Percentiles rank a stretch among this genome's conserved stretches.
phyloP scores from a whole-genome alignment of 2,113 vertebrate species.

The Lepus europaeus region DNA sequence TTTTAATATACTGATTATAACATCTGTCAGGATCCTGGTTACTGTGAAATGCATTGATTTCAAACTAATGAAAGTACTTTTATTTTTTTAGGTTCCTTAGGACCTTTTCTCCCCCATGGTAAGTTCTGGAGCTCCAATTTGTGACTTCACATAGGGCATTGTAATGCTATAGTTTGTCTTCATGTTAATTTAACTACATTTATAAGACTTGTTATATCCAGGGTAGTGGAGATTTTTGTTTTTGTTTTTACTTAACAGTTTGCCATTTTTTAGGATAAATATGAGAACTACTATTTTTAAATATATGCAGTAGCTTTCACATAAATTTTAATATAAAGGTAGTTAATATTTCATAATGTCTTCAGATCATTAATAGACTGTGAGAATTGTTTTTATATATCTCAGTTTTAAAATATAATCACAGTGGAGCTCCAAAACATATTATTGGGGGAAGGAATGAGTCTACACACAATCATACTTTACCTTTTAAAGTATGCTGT shows the following conservation, averaged over 20 bases:
- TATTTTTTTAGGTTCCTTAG: constrained; percentile 86
- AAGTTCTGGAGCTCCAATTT: constrained; percentile 88
- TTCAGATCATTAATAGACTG: constrained; percentile 41
- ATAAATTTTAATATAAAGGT: constrained; percentile 60
- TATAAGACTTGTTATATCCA: constrained; percentile 62
- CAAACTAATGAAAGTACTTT: constrained; percentile 84
- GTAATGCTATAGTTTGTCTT: constrained; percentile 83
- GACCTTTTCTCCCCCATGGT: constrained; percentile 87
- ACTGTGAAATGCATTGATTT: constrained; percentile 74
- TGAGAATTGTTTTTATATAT: constrained; percentile 76
- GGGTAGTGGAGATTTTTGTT: constrained; percentile 66
- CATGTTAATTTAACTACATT: constrained; percentile 62
- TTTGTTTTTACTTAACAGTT: constrained; percentile 73
- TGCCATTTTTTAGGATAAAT: constrained; percentile 63
- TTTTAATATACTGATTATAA: constrained; percentile 45
- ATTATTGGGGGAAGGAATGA: constrained; percentile 85
- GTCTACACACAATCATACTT: constrained; percentile 58
- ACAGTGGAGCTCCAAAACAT: constrained; percentile 87
- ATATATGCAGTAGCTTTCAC: constrained; percentile 35
- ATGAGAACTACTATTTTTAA: neutral
- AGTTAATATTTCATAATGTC: constrained; percentile 41
- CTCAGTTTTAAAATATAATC: constrained; percentile 76
- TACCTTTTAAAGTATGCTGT: constrained; percentile 54
- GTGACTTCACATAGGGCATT: constrained; percentile 83
- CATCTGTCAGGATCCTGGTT: constrained; percentile 66